Percentiles rank a stretch among this genome's conserved stretches.
phyloP scores from a whole-genome alignment of 2,888 invertebrate genomes.

The Ophonus ardosiacus region DNA sequence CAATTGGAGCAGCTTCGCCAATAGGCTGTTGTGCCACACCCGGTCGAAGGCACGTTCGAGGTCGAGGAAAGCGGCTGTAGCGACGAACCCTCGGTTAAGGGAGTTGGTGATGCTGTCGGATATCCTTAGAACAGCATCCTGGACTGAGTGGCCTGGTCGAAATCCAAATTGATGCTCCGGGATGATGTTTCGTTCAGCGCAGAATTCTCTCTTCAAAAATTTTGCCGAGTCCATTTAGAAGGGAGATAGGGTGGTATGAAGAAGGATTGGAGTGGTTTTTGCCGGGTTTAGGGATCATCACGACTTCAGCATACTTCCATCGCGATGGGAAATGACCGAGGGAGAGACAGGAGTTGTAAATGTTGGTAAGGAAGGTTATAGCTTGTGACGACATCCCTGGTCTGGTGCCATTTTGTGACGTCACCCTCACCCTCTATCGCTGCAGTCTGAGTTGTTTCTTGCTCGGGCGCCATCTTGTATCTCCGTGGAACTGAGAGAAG shows the following conservation, averaged over 20 bases:
- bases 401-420: no score
- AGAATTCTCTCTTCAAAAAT: not conserved
- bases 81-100: not conserved
- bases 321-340: not conserved
- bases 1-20: not conserved
- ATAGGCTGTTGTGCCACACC: slow-evolving; percentile 18
- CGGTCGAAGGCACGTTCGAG: slow-evolving; percentile 30
- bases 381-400: no score
- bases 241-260: slow-evolving; percentile 19
- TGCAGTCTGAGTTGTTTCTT: no score
- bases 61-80: not conserved
- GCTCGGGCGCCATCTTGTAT: no score
- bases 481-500: no score
- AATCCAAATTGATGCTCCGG: slow-evolving; percentile 22
- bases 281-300: slow-evolving; percentile 18
- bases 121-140: not conserved
- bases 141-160: not conserved
- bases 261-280: slow-evolving; percentile 12
- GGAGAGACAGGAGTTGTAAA: not conserved
- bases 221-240: slow-evolving; percentile 5
- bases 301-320: not conserved
- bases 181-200: not conserved
- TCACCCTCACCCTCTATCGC: no score
- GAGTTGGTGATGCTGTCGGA: not conserved
- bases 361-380: not conserved